Base-by-base conservation (phyloP, 2,888 invertebrate species). In the Cantharis flavilabris region DNA sequence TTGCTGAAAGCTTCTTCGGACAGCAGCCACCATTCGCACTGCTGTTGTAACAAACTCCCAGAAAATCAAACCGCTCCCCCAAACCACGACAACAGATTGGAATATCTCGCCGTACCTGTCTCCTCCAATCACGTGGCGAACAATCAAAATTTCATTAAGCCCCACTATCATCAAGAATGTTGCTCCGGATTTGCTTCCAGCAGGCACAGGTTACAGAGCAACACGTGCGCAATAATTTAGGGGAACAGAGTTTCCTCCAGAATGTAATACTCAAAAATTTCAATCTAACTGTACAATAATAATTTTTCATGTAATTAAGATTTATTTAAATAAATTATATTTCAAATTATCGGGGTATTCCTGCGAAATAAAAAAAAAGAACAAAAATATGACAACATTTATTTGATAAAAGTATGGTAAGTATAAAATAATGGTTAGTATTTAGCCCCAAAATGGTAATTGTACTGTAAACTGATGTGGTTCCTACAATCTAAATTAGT, bases 151-250 rank as follows among this genome's bases (percentile, higher is more conserved):
- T 83, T 71, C 82, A 82, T 62, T 80, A 83, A 77, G 16, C 7
- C 65, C 16, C 82, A 82, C 18, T 86, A 86, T 3, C 87, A 88
- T 64, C 89, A 89, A 73, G 90, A 90, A 62, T 91, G 90, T 77
- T 91, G 90, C 84, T 89, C 90, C 0, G 89, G 89, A 9, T 90
- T 90, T 79, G 87, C 84, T 9, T 70, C 87, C 1, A 88, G 89
- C 71, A 89, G 89, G 81, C 84, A 86, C 65, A 86, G 88, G 69
- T 87, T 89, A 82, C 89, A 89, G 67, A 88, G 87, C 75, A 89
- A 88, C 80, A 87, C 88, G 23, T 90, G 90, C 83, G 83, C 75
- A 77, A 83, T 90, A 79, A 86, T 86, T 81, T 89, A 86, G 82
- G 18, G 76, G 49, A 69, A 71, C 72, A 30, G 16, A 13, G n/a